A percentile compares a stretch with the other conserved stretches of the same genome.
Evolutionary conservation across 2,888 invertebrate species (phyloP).

Genomic region (Drosophila cognata): DNA sequence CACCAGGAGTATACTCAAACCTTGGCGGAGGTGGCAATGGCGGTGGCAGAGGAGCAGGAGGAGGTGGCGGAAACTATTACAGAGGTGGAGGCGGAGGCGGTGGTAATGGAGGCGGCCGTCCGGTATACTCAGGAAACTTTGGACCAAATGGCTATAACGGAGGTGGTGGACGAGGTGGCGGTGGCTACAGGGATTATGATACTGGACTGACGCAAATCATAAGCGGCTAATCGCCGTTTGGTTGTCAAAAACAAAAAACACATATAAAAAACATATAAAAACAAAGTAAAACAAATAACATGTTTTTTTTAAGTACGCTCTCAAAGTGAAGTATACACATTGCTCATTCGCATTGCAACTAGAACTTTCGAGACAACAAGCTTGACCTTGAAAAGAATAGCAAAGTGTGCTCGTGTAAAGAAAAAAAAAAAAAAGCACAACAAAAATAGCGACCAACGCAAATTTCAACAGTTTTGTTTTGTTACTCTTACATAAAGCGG

Average conservation of each 20-base stretch:
- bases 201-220: constrained; percentile 64
- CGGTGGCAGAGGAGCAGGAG: constrained; percentile 11
- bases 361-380: background rate
- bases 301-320: background rate
- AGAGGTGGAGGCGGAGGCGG: constrained; percentile 12
- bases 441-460: background rate
- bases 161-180: constrained; percentile 33
- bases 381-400: background rate
- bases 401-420: background rate
- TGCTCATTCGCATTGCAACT: background rate
- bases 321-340: background rate
- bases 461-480: background rate
- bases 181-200: constrained; percentile 48
- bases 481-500: background rate
- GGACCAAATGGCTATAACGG: constrained; percentile 59
- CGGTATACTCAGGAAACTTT: constrained; percentile 66
- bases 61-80: constrained; percentile 23
- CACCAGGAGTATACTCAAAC: constrained; percentile 64
- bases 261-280: background rate
- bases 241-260: background rate
- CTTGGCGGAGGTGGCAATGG: constrained; percentile 11
- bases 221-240: constrained; percentile 43
- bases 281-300: background rate
- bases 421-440: background rate
- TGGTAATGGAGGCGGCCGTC: constrained; percentile 44